A percentile compares a stretch with the other conserved stretches of the same genome.
These are phyloP conservation scores for Himalopsyche phryganea DNA, from an alignment of 1,140 invertebrate genomes.

Conservation along the genomic window DNA sequence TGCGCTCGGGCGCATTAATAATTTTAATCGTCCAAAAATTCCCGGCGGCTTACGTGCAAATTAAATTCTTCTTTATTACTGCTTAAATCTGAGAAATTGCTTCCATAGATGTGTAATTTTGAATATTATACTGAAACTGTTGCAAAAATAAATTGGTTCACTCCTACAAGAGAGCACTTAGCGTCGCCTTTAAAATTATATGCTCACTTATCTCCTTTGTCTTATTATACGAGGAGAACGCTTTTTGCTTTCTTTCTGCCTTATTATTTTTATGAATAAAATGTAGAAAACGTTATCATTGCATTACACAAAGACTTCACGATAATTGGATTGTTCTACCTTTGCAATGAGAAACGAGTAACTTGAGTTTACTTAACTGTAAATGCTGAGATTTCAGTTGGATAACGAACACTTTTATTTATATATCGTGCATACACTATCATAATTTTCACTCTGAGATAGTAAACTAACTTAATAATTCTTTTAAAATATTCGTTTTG, in stretches of 20 bases:
- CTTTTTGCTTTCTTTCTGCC: not conserved
- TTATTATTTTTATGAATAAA: not conserved
- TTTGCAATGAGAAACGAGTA: not conserved
- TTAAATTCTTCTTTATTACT: constrained; percentile 33
- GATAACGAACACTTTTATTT: too few species aligned
- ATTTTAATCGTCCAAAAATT: constrained; percentile 31
- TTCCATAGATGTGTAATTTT: constrained; percentile 4
- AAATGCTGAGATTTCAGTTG: too few species aligned
- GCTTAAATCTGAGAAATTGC: constrained; percentile 30
- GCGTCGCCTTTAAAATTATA: constrained; percentile 1
- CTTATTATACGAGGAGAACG: too few species aligned
- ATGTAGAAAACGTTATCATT: constrained; percentile 2
- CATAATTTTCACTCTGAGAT: too few species aligned
- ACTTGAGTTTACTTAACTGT: not conserved
- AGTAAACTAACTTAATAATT: too few species aligned
- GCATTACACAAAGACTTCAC: not conserved
- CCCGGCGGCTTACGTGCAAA: constrained; percentile 26
- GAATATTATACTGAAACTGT: constrained; percentile 8
- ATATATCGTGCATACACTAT: too few species aligned
- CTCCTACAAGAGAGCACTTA: not conserved
- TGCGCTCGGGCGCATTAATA: constrained; percentile 29
- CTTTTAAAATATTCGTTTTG: too few species aligned
- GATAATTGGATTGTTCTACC: constrained; percentile 9
- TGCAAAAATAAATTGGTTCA: not conserved
- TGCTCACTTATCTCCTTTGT: not conserved